A percentile compares a stretch with the other conserved stretches of the same genome.
phyloP scores from a whole-genome alignment of 2,888 invertebrate species.

The Rugalucina vietnamica region DNA sequence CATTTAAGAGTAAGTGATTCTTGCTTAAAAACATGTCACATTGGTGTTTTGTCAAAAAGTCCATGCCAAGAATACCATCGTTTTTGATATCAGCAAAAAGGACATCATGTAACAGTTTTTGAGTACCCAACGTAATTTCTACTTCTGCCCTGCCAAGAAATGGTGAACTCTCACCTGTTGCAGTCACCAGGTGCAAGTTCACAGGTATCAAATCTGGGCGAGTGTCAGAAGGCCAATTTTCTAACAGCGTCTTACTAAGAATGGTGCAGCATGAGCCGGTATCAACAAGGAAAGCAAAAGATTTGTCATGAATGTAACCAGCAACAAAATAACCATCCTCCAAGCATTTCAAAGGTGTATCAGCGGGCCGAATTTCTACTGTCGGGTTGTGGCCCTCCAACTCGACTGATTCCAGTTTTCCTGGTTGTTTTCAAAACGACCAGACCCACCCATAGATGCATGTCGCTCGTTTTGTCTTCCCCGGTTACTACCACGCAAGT shows the following conservation, averaged over 20 bases:
- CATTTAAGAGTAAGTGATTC: neutral
- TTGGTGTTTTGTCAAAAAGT: neutral
- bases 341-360: no score
- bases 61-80: neutral
- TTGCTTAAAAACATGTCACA: neutral
- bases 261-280: no score
- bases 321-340: no score
- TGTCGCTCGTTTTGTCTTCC: no score
- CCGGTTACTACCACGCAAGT: no score
- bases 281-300: no score
- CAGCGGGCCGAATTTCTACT: no score
- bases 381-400: no score
- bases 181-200: constrained; percentile 19
- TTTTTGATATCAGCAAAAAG: neutral
- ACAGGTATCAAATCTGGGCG: neutral
- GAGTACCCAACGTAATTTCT: constrained; percentile 14
- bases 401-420: no score
- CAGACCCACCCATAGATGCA: no score
- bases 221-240: neutral
- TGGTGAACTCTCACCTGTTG: constrained; percentile 39
- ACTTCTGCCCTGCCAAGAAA: constrained; percentile 30
- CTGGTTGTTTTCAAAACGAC: no score
- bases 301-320: no score
- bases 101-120: constrained; percentile 17
- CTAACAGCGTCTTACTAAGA: neutral